Evolutionary conservation across 2,797 vertebrate genomes (phyloP), one percentile per base, ranked within the genome.

Genomic region (Cichlasoma orientale): DNA sequence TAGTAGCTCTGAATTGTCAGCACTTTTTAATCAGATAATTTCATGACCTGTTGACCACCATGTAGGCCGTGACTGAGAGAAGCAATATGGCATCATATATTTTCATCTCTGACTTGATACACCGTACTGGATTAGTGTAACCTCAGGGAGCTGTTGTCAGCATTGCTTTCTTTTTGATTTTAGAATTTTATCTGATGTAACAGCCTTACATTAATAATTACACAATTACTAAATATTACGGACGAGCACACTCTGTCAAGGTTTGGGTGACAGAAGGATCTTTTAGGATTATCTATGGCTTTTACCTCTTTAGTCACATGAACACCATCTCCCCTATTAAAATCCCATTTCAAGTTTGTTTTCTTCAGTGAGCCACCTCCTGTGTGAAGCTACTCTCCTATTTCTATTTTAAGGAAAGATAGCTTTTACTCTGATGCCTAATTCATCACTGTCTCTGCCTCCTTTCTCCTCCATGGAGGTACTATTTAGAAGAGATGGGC

Each of bases 401-500:
- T 79, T 36, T 38, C 53, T 83, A 70, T 87, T 88, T 70, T 56
- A 63, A 58, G 10, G 38, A 69, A 52, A 69, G 36, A 63, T 56
- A 56, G 56, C 52, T 74, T 85, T 75, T 85, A 75, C 56, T 57
- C 66, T 58, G 27, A 47, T 59, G 33, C 14, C 50, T 54, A 77
- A 58, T 90, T 82, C 47, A 86, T 86, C 86, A 68, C 71, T 82
- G 77, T 80, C 72, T 82, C 69, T 50, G 14, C 19, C 23, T 77
- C 7, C 66, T 31, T 70, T 83, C 78, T 83, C 61, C 72, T 77
- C 23, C 47, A 41, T 7, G 1, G 61, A 72, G n/a, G 19, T n/a
- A 71, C 38, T 27, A 27, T 27, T 19, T 19, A 47, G 9, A 27
- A 19, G 41, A 27, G 61, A 4, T 66, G 23, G 61, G 25, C 41